Percentiles rank a stretch among this genome's conserved stretches.
Conservation (phyloP, 2,113 vertebrate species). For the Vimba vimba region DNA sequence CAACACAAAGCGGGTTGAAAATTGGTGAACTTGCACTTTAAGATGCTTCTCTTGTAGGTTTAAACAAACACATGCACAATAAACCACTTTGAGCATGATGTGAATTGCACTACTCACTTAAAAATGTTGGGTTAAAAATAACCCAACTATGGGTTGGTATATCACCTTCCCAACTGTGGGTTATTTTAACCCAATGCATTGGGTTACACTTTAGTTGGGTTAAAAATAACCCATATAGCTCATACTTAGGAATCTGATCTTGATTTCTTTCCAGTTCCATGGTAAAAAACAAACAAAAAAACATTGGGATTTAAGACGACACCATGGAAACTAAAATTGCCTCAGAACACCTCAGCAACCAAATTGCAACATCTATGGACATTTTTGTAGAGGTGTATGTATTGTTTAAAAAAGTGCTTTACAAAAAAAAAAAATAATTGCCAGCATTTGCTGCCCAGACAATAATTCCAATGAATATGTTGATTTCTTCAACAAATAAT, state of each 20-base stretch:
- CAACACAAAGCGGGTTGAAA: no score
- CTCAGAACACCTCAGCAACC: neutral
- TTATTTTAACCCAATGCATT: no score
- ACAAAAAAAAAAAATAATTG: neutral
- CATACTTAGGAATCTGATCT: neutral
- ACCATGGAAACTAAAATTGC: neutral
- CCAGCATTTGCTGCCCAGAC: neutral
- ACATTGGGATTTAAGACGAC: neutral
- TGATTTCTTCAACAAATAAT: neutral
- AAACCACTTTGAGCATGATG: neutral
- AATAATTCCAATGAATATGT: neutral
- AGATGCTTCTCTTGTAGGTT: neutral
- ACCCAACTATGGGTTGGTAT: no score
- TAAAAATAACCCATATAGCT: neutral
- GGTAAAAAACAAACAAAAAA: neutral
- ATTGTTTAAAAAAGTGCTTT: neutral
- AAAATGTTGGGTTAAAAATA: no score
- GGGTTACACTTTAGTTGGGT: no score
- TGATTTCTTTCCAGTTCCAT: neutral
- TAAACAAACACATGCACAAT: neutral
- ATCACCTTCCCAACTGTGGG: no score
- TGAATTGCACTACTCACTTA: neutral
- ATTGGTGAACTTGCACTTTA: neutral
- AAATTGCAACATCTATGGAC: neutral
- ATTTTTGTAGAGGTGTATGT: neutral